Evolutionary conservation across 2,888 invertebrate species (phyloP).

Genomic region (Tipula confusa): DNA sequence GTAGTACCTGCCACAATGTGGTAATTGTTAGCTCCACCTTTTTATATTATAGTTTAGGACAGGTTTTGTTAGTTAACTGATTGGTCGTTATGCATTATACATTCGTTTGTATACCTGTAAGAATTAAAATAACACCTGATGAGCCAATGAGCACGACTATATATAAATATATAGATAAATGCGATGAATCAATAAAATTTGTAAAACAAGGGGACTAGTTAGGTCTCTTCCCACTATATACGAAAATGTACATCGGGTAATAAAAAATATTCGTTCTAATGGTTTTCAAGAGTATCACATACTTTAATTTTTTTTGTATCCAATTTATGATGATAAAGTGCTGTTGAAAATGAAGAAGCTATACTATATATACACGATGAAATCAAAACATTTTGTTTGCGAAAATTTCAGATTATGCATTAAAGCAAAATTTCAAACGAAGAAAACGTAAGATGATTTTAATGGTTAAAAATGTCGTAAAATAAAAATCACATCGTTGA

Average conservation of each 20-base stretch:
- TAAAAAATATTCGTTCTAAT: constrained; percentile 17
- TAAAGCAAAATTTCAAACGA: not conserved
- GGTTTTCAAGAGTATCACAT: constrained; percentile 12
- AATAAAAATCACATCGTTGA: constrained; percentile 20
- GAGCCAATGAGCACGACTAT: not conserved
- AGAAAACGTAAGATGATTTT: constrained; percentile 20
- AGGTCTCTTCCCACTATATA: not conserved
- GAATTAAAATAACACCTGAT: not conserved
- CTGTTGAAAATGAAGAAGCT: not conserved
- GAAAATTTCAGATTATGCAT: constrained; percentile 1
- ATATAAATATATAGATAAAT: not conserved
- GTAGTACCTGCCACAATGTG: not conserved
- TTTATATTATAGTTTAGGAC: not conserved
- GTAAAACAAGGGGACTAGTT: not conserved
- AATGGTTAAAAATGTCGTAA: constrained; percentile 14
- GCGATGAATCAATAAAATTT: not conserved
- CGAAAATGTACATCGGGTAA: not conserved
- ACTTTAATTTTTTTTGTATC: not conserved
- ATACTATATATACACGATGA: not conserved
- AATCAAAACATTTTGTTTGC: constrained; percentile 12
- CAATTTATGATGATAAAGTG: constrained; percentile 20
- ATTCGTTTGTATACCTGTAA: not conserved
- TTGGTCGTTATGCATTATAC: not conserved
- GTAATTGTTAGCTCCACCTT: not conserved
- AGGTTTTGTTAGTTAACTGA: not conserved